phyloP scores from a whole-genome alignment of 1,140 invertebrate species.

The Zaprionus africanus region DNA sequence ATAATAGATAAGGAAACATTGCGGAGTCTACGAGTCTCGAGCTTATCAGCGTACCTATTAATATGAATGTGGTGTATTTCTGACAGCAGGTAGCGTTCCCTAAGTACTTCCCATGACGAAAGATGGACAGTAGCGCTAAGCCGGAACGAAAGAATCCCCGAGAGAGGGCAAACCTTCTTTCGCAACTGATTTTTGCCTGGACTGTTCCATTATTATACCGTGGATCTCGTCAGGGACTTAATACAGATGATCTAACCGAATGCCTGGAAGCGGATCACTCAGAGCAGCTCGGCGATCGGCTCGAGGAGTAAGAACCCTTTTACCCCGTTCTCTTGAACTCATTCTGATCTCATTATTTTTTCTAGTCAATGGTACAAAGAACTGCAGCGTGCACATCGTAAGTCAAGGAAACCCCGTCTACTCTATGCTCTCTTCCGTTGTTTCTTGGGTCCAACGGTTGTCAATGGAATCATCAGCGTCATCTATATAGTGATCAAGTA shows the following conservation, averaged over 20 bases:
- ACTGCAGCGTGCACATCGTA: constrained; percentile 75
- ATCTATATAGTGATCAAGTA: constrained; percentile 85
- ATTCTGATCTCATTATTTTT: constrained; percentile 6
- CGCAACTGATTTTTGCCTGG: constrained; percentile 84
- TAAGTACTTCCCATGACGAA: constrained; percentile 34
- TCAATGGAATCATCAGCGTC: constrained; percentile 84
- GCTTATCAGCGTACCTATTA: constrained; percentile 26
- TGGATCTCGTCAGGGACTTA: constrained; percentile 74
- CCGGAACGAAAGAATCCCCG: constrained; percentile 79
- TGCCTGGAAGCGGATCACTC: constrained; percentile 79
- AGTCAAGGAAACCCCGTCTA: constrained; percentile 82
- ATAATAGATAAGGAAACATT: constrained; percentile 27
- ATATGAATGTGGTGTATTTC: constrained; percentile 11
- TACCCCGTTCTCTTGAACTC: neutral
- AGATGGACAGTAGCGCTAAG: constrained; percentile 80
- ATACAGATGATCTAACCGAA: constrained; percentile 77
- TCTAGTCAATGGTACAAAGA: constrained; percentile 86
- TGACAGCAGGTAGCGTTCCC: constrained; percentile 13
- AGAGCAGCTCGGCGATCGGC: constrained; percentile 75
- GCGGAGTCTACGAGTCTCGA: constrained; percentile 2
- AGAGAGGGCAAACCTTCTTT: constrained; percentile 76
- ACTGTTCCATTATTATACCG: constrained; percentile 77
- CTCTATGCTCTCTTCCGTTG: constrained; percentile 84
- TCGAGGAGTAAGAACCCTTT: constrained; percentile 77
- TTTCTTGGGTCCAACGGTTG: constrained; percentile 83